A percentile compares a stretch with the other conserved stretches of the same genome.
These are phyloP conservation scores for Gymnoscelis rufifasciata DNA, from an alignment of 2,888 invertebrate species.

Conservation along the genomic window DNA sequence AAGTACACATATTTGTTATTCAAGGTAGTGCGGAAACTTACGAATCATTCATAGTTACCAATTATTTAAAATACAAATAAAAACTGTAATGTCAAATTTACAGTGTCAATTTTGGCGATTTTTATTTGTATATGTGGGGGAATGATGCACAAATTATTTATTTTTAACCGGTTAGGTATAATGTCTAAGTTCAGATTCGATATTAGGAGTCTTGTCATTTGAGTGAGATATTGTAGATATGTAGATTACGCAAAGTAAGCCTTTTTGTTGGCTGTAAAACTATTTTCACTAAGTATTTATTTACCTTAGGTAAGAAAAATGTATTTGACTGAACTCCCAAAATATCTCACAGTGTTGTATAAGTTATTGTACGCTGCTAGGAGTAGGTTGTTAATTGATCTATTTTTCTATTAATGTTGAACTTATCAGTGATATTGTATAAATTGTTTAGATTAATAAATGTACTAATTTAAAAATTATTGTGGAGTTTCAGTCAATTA, in stretches of 20 bases:
- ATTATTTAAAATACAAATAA: slow-evolving; percentile 41
- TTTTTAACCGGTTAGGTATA: slow-evolving; percentile 8
- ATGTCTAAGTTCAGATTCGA: too few species aligned
- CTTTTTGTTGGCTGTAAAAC: slow-evolving; percentile 44
- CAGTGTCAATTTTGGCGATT: slow-evolving; percentile 60
- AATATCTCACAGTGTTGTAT: slow-evolving; percentile 54
- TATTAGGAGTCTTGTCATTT: slow-evolving; percentile 50
- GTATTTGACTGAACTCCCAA: slow-evolving; percentile 75
- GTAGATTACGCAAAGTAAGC: slow-evolving; percentile 38
- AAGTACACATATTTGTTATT: not conserved
- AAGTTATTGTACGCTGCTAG: slow-evolving; percentile 56
- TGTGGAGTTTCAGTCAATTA: slow-evolving; percentile 79
- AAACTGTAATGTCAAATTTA: slow-evolving; percentile 58
- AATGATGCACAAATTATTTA: slow-evolving; percentile 26
- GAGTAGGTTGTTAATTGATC: slow-evolving; percentile 77
- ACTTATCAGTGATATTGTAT: slow-evolving; percentile 67
- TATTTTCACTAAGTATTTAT: slow-evolving; percentile 26
- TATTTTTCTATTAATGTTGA: slow-evolving; percentile 62
- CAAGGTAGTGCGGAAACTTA: slow-evolving; percentile 44
- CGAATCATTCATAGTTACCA: slow-evolving; percentile 49
- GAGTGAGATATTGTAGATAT: slow-evolving; percentile 51
- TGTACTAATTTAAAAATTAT: slow-evolving; percentile 66
- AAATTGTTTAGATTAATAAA: slow-evolving; percentile 73
- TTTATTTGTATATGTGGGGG: slow-evolving; percentile 38
- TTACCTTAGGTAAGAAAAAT: slow-evolving; percentile 33